Conservation (phyloP, 2,113 vertebrate genomes). For the Sorex fumeus region DNA sequence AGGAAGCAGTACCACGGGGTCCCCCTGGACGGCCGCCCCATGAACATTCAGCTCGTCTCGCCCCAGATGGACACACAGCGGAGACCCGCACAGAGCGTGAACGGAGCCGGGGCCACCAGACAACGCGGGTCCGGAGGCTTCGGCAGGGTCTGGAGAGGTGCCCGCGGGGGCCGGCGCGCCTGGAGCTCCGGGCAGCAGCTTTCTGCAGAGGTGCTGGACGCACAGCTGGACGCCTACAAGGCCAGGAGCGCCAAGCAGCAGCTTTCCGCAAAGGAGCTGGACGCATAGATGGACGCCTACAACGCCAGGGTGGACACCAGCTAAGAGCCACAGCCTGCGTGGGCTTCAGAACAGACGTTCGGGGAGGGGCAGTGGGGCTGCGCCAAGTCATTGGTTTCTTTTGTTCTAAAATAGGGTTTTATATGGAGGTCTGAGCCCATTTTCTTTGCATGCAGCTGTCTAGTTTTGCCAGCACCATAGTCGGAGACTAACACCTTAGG, state of each 20-base stretch:
- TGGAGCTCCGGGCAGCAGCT: slow-evolving; percentile 93
- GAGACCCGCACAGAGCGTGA: slow-evolving; percentile 92
- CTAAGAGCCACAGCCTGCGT: slow-evolving; percentile 86
- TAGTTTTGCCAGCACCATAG: too few relatives aligned
- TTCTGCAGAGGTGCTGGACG: too few relatives aligned
- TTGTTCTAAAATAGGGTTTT: slow-evolving; percentile 93
- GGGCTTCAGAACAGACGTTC: slow-evolving; percentile 82
- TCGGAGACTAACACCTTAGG: too few relatives aligned
- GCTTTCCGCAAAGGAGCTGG: slow-evolving; percentile 97
- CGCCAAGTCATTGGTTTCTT: slow-evolving; percentile 90
- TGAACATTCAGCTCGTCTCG: slow-evolving; percentile 99
- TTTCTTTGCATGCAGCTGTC: too few relatives aligned
- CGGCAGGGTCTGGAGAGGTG: slow-evolving; percentile 88
- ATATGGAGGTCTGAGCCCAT: too few relatives aligned
- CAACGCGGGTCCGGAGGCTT: slow-evolving; percentile 89
- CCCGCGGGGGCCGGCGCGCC: slow-evolving; percentile 91
- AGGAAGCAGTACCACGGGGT: slow-evolving; percentile 99
- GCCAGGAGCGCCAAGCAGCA: slow-evolving; percentile 91
- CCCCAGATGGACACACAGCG: slow-evolving; percentile 98
- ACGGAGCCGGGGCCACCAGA: slow-evolving; percentile 92
- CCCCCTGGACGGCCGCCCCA: slow-evolving; percentile 97
- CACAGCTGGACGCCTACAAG: too few relatives aligned
- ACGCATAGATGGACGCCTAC: slow-evolving; percentile 99
- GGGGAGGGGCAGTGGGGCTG: slow-evolving; percentile 77
- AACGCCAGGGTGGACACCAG: slow-evolving; percentile 99